phyloP scores from a whole-genome alignment of 35 echinoderm and acorn worm genomes.

The Heliocidaris tuberculata region DNA sequence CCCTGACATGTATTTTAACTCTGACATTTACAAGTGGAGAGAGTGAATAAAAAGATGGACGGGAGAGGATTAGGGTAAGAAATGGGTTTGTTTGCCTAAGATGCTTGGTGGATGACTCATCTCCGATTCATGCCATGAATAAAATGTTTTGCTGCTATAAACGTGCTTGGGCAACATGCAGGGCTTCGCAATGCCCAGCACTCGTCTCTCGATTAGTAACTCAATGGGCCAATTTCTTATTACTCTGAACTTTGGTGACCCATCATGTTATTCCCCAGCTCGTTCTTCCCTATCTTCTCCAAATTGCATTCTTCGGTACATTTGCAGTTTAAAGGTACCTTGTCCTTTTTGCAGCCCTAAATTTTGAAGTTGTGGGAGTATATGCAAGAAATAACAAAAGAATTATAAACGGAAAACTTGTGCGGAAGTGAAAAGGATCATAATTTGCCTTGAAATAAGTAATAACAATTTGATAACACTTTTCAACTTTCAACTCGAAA shows the following conservation, averaged over 20 bases:
- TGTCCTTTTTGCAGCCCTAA: no score
- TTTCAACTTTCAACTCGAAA: no score
- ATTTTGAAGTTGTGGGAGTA: no score
- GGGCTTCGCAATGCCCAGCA: not conserved
- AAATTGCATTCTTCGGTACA: not conserved
- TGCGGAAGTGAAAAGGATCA: no score
- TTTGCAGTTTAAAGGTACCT: not conserved
- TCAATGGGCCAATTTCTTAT: conserved; percentile 2
- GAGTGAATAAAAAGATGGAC: not conserved
- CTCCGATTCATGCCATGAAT: not conserved
- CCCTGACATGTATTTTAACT: not conserved
- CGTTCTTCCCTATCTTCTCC: not conserved
- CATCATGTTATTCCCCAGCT: not conserved
- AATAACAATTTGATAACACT: no score
- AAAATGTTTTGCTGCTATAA: conserved; percentile 4
- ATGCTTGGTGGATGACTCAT: not conserved
- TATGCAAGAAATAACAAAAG: no score
- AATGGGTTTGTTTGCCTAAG: conserved; percentile 4
- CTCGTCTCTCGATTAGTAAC: not conserved
- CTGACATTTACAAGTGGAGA: not conserved
- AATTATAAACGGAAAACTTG: no score
- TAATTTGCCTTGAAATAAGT: no score
- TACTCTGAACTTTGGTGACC: not conserved
- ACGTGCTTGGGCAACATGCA: not conserved
- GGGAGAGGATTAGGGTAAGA: not conserved